A percentile compares a stretch with the other conserved stretches of the same genome.
Evolutionary conservation across 2,113 vertebrate species (phyloP).

Genomic region (Apodemus sylvaticus): DNA sequence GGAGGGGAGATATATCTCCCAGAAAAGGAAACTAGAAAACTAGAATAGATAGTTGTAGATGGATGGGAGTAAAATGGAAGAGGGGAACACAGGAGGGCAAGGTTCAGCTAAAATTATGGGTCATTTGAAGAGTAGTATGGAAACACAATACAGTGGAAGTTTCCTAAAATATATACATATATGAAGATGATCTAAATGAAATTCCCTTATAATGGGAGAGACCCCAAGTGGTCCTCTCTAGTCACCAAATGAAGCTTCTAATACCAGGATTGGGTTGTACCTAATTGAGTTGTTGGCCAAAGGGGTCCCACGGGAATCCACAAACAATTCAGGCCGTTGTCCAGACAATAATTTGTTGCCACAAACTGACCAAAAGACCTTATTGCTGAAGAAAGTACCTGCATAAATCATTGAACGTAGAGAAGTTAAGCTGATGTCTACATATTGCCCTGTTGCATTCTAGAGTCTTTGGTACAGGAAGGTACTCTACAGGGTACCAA

Average conservation of each 20-base stretch:
- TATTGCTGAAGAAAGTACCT: neutral
- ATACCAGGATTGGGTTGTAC: neutral
- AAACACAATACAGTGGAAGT: neutral
- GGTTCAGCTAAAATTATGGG: neutral
- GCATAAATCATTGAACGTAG: neutral
- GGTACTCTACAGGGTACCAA: neutral
- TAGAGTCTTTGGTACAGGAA: neutral
- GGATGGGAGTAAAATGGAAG: neutral
- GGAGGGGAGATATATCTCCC: too few relatives aligned
- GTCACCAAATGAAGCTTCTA: neutral
- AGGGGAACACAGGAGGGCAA: neutral
- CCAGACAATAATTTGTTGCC: neutral
- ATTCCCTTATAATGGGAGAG: neutral
- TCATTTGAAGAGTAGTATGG: neutral
- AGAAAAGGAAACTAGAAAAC: neutral
- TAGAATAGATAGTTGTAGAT: neutral
- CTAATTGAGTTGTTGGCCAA: neutral
- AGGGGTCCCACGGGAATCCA: neutral
- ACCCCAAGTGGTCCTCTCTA: neutral
- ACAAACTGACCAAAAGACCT: neutral
- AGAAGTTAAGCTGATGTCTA: neutral
- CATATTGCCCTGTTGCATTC: neutral
- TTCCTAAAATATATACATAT: neutral
- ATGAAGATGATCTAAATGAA: neutral
- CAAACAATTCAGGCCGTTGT: neutral